phyloP scores from a whole-genome alignment of 2,113 vertebrate genomes.

The Atractosteus spatula region DNA sequence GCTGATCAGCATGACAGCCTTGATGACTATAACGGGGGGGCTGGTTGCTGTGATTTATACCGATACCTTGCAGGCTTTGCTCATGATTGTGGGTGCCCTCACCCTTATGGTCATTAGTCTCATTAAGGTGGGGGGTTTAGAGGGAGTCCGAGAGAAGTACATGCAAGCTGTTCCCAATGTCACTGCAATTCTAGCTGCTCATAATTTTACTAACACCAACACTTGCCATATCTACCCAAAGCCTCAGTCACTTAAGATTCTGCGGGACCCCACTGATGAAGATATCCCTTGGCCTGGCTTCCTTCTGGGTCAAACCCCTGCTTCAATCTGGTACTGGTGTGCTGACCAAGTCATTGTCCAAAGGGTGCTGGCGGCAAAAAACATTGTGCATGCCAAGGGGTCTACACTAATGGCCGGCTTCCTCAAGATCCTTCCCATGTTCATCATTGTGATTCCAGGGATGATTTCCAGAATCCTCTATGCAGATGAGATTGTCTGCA shows the following conservation, averaged over 20 bases:
- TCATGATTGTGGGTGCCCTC: slow-evolving; percentile 92
- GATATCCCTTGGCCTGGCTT: slow-evolving; percentile 97
- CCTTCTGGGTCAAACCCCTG: slow-evolving; percentile 89
- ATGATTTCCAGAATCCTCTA: slow-evolving; percentile 97
- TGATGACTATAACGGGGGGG: slow-evolving; percentile 92
- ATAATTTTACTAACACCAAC: slow-evolving; percentile 83
- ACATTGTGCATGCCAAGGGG: slow-evolving; percentile 89
- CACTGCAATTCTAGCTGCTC: slow-evolving; percentile 74
- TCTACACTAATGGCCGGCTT: slow-evolving; percentile 95
- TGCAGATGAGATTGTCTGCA: slow-evolving; percentile 86
- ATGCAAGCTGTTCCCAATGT: slow-evolving; percentile 90
- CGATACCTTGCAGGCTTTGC: slow-evolving; percentile 89
- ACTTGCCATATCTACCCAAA: slow-evolving; percentile 86
- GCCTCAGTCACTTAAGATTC: slow-evolving; percentile 79
- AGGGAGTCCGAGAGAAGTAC: slow-evolving; percentile 88
- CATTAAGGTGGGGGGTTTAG: slow-evolving; percentile 83
- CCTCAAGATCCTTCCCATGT: slow-evolving; percentile 94
- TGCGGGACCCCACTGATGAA: slow-evolving; percentile 87
- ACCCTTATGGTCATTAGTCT: slow-evolving; percentile 89
- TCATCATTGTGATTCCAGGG: slow-evolving; percentile 93
- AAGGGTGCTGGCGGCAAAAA: slow-evolving; percentile 92
- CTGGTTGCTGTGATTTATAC: slow-evolving; percentile 96
- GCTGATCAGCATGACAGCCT: slow-evolving; percentile 89
- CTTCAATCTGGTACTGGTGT: slow-evolving; percentile 99
- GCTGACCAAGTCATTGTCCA: slow-evolving; percentile 98